Percentiles rank a stretch among this genome's conserved stretches.
These are phyloP conservation scores for Pterocles burchelli DNA, from an alignment of 2,113 vertebrate genomes.

Conservation along the genomic window DNA sequence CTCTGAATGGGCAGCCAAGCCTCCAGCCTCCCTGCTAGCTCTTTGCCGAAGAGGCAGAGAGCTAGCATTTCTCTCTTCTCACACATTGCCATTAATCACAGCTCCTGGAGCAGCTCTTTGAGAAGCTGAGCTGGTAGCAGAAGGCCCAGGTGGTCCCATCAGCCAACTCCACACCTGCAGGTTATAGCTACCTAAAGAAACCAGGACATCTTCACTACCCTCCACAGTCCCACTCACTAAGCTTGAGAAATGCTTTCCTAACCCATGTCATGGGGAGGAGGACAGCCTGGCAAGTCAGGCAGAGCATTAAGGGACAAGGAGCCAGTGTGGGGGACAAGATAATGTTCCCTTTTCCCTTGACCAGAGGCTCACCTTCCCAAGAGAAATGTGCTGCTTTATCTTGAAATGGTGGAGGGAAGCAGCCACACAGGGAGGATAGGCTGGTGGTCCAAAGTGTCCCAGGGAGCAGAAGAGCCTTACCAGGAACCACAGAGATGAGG, in stretches of 20 bases:
- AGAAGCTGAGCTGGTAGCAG: not conserved
- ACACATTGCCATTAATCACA: not conserved
- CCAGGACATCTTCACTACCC: not conserved
- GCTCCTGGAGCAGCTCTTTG: not conserved
- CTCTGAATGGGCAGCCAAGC: not conserved
- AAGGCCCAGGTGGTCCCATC: not conserved
- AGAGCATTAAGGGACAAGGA: not conserved
- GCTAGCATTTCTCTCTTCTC: not conserved
- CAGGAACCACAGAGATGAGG: not conserved
- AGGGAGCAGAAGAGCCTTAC: not conserved
- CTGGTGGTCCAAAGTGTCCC: not conserved
- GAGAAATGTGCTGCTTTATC: not conserved
- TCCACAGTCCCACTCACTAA: not conserved
- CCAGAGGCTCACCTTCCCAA: not conserved
- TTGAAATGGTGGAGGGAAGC: not conserved
- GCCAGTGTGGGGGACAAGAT: not conserved
- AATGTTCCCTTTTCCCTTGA: not conserved
- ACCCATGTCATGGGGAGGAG: not conserved
- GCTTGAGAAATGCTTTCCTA: not conserved
- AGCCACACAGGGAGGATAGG: not conserved
- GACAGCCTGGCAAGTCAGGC: not conserved
- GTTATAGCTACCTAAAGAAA: not conserved
- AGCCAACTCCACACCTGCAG: not conserved
- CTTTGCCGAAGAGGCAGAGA: not conserved
- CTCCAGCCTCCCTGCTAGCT: not conserved